A percentile compares a stretch with the other conserved stretches of the same genome.
Evolutionary conservation across 2,113 vertebrate genomes (phyloP).

Genomic region (Cranoglanis bouderius): DNA sequence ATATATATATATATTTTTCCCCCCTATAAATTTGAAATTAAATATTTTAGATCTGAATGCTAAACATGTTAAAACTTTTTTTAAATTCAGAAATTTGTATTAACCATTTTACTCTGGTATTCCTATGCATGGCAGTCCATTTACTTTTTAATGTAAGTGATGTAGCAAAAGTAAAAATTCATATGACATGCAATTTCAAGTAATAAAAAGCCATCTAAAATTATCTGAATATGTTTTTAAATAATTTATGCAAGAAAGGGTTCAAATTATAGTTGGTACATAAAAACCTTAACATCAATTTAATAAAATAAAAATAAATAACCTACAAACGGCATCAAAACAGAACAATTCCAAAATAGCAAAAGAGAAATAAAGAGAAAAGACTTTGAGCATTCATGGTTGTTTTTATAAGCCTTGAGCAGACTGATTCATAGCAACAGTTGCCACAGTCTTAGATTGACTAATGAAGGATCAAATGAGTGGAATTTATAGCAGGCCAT

Average conservation of each 20-base stretch:
- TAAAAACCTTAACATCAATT: not conserved
- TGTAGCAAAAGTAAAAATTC: not conserved
- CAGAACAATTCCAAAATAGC: not conserved
- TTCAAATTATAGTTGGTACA: not conserved
- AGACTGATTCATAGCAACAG: slow-evolving; percentile 6
- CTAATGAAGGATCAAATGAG: not conserved
- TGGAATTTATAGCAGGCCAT: not conserved
- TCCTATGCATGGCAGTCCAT: not conserved
- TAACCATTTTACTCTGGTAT: not conserved
- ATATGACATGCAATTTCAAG: not conserved
- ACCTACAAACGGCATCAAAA: not conserved
- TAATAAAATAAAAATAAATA: not conserved
- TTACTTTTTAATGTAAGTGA: not conserved
- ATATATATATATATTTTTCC: too few relatives aligned
- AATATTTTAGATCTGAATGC: not conserved
- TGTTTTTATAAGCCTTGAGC: not conserved
- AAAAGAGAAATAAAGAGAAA: not conserved
- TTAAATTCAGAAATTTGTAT: not conserved
- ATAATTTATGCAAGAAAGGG: not conserved
- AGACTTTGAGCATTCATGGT: not conserved
- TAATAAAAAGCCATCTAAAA: not conserved
- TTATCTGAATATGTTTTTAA: not conserved
- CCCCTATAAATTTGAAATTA: not conserved
- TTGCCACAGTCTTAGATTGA: not conserved
- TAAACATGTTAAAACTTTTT: not conserved